These are phyloP conservation scores for Platerodrilus igneus DNA, from an alignment of 2,888 invertebrate species.

Conservation along the genomic window DNA sequence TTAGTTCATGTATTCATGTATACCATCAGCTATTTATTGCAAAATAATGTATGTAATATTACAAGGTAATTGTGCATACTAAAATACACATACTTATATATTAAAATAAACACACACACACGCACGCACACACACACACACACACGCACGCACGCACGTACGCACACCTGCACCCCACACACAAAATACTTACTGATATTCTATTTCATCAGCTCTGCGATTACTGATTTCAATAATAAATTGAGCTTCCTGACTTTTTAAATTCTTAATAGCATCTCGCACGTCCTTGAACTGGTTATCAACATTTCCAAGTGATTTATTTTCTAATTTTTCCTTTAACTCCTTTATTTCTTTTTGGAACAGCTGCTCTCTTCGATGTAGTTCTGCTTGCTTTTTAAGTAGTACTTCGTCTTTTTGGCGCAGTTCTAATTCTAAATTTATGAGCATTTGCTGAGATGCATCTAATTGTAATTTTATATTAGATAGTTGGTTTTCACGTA, in stretches of 20 bases:
- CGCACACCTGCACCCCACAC: too few relatives aligned
- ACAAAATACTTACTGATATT: slow-evolving; percentile 20
- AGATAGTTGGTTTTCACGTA: slow-evolving; percentile 36
- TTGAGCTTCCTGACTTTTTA: slow-evolving; percentile 18
- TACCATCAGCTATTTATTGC: too few relatives aligned
- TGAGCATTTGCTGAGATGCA: slow-evolving; percentile 40
- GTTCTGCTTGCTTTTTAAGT: slow-evolving; percentile 41
- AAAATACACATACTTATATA: too few relatives aligned
- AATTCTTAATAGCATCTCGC: slow-evolving; percentile 34
- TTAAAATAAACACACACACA: too few relatives aligned
- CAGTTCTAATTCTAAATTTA: slow-evolving; percentile 40
- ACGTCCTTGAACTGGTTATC: slow-evolving; percentile 42
- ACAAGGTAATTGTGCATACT: too few relatives aligned
- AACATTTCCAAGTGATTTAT: slow-evolving; percentile 45
- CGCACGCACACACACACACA: too few relatives aligned
- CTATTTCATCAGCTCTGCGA: slow-evolving; percentile 24
- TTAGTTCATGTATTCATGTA: too few relatives aligned
- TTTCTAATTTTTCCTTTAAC: slow-evolving; percentile 44
- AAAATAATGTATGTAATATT: too few relatives aligned
- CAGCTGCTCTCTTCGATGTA: slow-evolving; percentile 35
- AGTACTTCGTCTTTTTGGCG: slow-evolving; percentile 43
- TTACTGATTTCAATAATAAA: slow-evolving; percentile 23
- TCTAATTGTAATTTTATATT: slow-evolving; percentile 39
- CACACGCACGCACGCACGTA: too few relatives aligned
- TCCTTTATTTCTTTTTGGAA: slow-evolving; percentile 38